A percentile compares a stretch with the other conserved stretches of the same genome.
Conservation (phyloP, 64 coral and sea anemone species). For the Stylophora pistillata region DNA sequence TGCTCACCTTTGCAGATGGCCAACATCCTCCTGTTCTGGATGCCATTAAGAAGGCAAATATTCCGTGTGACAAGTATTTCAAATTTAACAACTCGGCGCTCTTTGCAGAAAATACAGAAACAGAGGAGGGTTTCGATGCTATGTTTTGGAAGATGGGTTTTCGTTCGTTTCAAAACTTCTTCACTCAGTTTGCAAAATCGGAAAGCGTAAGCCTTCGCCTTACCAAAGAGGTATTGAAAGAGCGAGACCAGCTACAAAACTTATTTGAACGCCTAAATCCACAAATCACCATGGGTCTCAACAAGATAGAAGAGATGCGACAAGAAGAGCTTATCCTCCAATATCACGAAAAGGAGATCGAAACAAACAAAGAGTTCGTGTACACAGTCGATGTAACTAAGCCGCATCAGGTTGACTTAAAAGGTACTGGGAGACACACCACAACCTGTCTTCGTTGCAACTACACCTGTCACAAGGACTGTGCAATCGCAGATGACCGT, state of each 20-base stretch:
- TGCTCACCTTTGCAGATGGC: constrained; percentile 54
- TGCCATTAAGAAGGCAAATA: constrained; percentile 17
- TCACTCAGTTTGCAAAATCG: neutral
- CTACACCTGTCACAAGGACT: constrained; percentile 36
- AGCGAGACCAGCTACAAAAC: constrained; percentile 26
- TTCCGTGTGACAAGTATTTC: constrained; percentile 22
- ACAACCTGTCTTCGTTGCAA: constrained; percentile 46
- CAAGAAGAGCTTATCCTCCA: constrained; percentile 31
- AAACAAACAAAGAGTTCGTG: constrained; percentile 42
- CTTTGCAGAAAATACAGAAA: constrained; percentile 1
- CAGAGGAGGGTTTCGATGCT: constrained; percentile 10
- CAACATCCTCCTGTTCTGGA: constrained; percentile 27
- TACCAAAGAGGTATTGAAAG: constrained; percentile 35
- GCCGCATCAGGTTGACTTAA: neutral
- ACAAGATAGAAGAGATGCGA: constrained; percentile 32
- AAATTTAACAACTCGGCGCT: constrained; percentile 62
- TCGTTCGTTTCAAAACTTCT: constrained; percentile 3
- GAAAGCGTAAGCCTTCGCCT: constrained; percentile 37
- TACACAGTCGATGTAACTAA: constrained; percentile 12
- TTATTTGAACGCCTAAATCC: constrained; percentile 13
- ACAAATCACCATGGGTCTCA: constrained; percentile 19
- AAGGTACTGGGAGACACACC: constrained; percentile 6
- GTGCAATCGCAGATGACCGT: neutral
- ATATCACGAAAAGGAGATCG: constrained; percentile 31
- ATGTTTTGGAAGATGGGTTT: constrained; percentile 55